Base-by-base conservation (phyloP, 64 coral and sea anemone species). In the Acropora tenuis region DNA sequence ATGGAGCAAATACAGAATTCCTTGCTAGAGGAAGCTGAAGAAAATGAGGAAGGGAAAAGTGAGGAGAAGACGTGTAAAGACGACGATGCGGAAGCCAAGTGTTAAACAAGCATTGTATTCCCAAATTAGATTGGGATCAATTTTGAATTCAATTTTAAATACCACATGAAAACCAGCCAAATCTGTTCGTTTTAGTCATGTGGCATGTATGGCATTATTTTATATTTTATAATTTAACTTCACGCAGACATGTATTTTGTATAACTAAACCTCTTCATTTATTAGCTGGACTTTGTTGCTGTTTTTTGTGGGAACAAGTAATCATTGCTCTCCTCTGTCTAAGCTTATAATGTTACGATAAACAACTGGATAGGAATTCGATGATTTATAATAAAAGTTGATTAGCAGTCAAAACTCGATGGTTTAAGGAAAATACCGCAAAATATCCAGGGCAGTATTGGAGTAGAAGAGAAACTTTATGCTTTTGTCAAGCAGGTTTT, bases 1-100 rank as follows among this genome's bases (percentile, higher is more conserved):
- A 85, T 85, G 82, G 82, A 66, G 18, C 44, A 85, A 45, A 85
- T 85, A 8, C 82, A 85, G 63, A n/a, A 85, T 6, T 85, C 82
- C 30, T 16, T 85, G 4, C 65, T 85, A 17, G 82, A 85, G 63
- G 13, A 49, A 65, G 47, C n/a, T 20, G 65, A 85, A 9, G 68
- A 47, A 18, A 46, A 44, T 4, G 30, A 63, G 30, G 30, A 30
- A 30, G 30, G 30, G 30, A 30, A 30, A 45, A 44, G 18, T 48
- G 65, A 8, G 5, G 4, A 63, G 0, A 15, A 69, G 44, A 2
- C 43, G 3, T 12, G 42, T 76, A 43, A 9, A 6, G 6, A 46
- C 1, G 41, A 60, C 68, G 65, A 69, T 19, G 44, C 82, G 1
- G 82, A 85, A 50, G 47, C 82, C 0, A 60, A 63, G 0, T 61